These are phyloP conservation scores for Ommatoiulus sabulosus DNA, from an alignment of 2,888 invertebrate species.

Conservation along the genomic window DNA sequence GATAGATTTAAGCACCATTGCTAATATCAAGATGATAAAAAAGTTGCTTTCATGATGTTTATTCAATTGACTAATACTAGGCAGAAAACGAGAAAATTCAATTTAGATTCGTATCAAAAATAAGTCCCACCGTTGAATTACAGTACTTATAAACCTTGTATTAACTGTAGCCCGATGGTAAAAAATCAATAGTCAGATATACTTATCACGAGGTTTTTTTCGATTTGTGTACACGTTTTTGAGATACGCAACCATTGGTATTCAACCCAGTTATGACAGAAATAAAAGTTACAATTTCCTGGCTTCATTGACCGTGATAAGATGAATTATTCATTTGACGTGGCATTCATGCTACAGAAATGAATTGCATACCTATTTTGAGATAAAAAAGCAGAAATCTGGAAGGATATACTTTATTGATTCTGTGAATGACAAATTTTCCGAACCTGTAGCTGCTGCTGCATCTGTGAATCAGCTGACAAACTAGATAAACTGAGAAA, in stretches of 20 bases:
- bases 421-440: not conserved
- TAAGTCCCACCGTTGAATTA: not conserved
- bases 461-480: no score
- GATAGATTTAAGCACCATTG: not conserved
- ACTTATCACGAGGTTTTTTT: not conserved
- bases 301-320: not conserved
- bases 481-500: no score
- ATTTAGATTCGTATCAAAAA: not conserved
- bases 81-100: not conserved
- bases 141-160: not conserved
- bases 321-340: slow-evolving; percentile 34
- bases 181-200: not conserved
- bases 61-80: not conserved
- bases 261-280: slow-evolving; percentile 12
- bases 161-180: not conserved
- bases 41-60: not conserved
- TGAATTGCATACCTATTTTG: not conserved
- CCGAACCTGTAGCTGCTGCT: no score
- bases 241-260: not conserved
- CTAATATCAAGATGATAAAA: not conserved
- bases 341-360: not conserved
- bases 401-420: not conserved
- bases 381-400: not conserved
- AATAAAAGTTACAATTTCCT: slow-evolving; percentile 18
- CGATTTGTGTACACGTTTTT: not conserved